Evolutionary conservation across 2,888 invertebrate species (phyloP).

Genomic region (Agonopterix subpropinquella): DNA sequence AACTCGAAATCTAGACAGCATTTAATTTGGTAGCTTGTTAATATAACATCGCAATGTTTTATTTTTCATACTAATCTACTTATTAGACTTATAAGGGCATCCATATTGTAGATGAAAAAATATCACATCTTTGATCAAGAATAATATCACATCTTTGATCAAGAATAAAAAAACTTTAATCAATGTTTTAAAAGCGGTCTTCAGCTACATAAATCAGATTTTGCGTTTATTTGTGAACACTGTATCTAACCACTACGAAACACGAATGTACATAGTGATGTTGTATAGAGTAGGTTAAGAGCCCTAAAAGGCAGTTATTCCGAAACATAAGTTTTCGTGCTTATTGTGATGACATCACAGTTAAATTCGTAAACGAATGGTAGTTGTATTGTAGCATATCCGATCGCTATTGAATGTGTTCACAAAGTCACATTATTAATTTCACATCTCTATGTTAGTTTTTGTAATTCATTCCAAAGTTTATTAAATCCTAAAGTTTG

Average conservation of each 20-base stretch:
- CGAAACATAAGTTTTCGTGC: constrained; percentile 8
- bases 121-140: too few species aligned
- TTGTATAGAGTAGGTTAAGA: constrained; percentile 44
- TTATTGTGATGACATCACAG: constrained; percentile 16
- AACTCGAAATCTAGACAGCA: too few species aligned
- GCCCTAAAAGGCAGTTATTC: constrained; percentile 13
- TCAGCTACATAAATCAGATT: too few species aligned
- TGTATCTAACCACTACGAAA: constrained; percentile 28
- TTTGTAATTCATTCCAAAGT: constrained; percentile 7
- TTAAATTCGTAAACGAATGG: constrained; percentile 46
- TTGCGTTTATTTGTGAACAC: not conserved
- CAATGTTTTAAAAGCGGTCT: too few species aligned
- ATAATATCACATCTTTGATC: too few species aligned
- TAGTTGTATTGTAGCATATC: constrained; percentile 13
- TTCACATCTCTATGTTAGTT: not conserved
- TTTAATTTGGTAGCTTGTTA: not conserved
- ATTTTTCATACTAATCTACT: too few species aligned
- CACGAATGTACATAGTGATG: constrained; percentile 43
- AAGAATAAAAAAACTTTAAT: too few species aligned
- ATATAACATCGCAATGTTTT: too few species aligned
- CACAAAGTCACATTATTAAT: constrained; percentile 43
- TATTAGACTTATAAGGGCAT: too few species aligned
- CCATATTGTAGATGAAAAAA: too few species aligned
- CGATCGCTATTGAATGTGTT: constrained; percentile 20
- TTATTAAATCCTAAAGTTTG: not conserved